phyloP scores from a whole-genome alignment of 2,797 vertebrate species.

The Molossus alvarezi region DNA sequence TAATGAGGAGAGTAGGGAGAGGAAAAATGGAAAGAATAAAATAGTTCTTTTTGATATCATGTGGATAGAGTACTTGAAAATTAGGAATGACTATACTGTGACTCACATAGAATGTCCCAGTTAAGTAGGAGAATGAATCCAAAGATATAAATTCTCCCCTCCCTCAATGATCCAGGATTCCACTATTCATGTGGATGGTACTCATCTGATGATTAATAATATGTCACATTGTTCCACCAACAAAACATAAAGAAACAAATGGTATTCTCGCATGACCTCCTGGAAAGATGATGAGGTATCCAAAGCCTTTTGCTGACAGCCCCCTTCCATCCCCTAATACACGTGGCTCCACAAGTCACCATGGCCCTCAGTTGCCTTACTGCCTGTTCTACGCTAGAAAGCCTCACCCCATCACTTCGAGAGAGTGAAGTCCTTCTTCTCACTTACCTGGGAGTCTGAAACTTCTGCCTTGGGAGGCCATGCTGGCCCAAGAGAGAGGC shows the following conservation, averaged over 20 bases:
- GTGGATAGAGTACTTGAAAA: not conserved
- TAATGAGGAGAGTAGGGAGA: not conserved
- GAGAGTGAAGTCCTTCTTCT: not conserved
- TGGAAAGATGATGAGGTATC: not conserved
- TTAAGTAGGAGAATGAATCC: not conserved
- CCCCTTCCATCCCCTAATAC: not conserved
- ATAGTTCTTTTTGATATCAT: slow-evolving; percentile 24
- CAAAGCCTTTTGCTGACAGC: not conserved
- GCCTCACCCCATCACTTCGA: not conserved
- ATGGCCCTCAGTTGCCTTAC: not conserved
- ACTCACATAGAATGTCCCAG: not conserved
- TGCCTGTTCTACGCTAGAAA: slow-evolving; percentile 10
- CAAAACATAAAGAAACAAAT: slow-evolving; percentile 25
- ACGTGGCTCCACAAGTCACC: not conserved
- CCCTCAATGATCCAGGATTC: not conserved
- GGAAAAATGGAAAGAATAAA: not conserved
- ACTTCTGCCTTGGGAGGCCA: not conserved
- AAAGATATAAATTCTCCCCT: not conserved
- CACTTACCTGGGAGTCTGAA: not conserved
- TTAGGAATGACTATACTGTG: not conserved
- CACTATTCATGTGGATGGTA: not conserved
- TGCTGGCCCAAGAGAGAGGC: not conserved
- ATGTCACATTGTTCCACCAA: not conserved
- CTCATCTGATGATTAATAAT: not conserved
- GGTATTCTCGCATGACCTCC: not conserved